Evolutionary conservation across 53 echinoderm and acorn worm species (phyloP).

Genomic region (Apostichopus leukothele): DNA sequence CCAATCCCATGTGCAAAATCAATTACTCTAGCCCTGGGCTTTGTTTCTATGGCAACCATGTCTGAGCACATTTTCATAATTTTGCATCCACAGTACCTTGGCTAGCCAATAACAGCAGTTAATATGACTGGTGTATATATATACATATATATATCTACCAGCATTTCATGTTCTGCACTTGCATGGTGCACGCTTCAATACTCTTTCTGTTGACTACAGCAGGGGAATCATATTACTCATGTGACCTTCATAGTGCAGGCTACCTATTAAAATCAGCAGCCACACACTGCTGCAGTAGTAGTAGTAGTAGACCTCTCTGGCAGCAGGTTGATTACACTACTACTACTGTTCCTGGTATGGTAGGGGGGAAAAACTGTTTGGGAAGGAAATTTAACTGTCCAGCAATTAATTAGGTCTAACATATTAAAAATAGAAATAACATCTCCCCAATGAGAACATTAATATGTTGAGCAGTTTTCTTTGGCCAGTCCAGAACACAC

Average conservation of each 20-base stretch:
- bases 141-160: not conserved
- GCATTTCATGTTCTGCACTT: conserved; percentile 23
- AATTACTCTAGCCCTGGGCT: conserved; percentile 45
- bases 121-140: conserved; percentile 17
- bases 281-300: too few relatives aligned
- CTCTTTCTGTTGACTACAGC: not conserved
- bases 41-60: conserved; percentile 40
- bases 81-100: conserved; percentile 24
- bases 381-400: too few relatives aligned
- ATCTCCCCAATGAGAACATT: too few relatives aligned
- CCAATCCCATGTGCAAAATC: conserved; percentile 52
- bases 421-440: too few relatives aligned
- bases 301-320: too few relatives aligned
- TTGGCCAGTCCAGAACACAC: too few relatives aligned
- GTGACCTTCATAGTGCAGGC: conserved; percentile 35
- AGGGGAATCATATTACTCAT: conserved; percentile 14
- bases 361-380: too few relatives aligned
- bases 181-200: conserved; percentile 20
- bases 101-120: conserved; percentile 41
- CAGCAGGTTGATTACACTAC: too few relatives aligned
- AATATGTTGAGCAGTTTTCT: too few relatives aligned
- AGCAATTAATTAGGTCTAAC: too few relatives aligned
- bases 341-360: too few relatives aligned
- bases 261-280: not conserved
- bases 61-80: conserved; percentile 53